Evolutionary conservation across 2,113 vertebrate species (phyloP).

Genomic region (Himantopus leucocephalus): DNA sequence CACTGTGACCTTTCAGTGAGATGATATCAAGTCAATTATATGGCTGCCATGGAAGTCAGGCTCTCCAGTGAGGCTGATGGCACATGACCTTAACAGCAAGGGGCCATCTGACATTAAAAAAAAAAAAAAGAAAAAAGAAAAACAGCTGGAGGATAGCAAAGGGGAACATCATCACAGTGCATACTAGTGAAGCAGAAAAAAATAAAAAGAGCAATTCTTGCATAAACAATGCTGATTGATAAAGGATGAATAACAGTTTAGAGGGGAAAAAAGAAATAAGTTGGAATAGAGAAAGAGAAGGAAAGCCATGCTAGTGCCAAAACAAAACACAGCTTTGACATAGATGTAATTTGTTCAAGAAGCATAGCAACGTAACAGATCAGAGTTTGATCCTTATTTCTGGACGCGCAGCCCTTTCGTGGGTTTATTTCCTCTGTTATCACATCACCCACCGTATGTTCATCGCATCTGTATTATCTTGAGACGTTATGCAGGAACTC

Average conservation of each 20-base stretch:
- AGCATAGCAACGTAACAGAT: neutral
- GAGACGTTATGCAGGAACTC: neutral
- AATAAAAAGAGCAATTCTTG: neutral
- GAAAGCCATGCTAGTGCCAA: neutral
- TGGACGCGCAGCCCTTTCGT: neutral
- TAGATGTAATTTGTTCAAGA: neutral
- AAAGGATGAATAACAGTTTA: neutral
- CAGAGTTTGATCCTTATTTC: neutral
- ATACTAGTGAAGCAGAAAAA: neutral
- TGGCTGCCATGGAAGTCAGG: neutral
- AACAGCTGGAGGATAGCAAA: neutral
- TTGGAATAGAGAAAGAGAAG: neutral
- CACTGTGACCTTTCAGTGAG: conserved; percentile 16
- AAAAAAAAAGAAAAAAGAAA: neutral
- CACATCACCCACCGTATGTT: neutral
- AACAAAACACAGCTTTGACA: neutral
- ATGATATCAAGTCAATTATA: neutral
- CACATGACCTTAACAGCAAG: conserved; percentile 4
- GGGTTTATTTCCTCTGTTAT: neutral
- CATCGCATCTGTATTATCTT: neutral
- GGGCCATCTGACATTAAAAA: neutral
- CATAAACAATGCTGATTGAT: neutral
- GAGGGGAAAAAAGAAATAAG: neutral
- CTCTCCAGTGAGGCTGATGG: neutral
- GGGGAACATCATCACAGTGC: neutral